phyloP scores from a whole-genome alignment of 2,113 vertebrate genomes.

The Bolborhynchus lineola region DNA sequence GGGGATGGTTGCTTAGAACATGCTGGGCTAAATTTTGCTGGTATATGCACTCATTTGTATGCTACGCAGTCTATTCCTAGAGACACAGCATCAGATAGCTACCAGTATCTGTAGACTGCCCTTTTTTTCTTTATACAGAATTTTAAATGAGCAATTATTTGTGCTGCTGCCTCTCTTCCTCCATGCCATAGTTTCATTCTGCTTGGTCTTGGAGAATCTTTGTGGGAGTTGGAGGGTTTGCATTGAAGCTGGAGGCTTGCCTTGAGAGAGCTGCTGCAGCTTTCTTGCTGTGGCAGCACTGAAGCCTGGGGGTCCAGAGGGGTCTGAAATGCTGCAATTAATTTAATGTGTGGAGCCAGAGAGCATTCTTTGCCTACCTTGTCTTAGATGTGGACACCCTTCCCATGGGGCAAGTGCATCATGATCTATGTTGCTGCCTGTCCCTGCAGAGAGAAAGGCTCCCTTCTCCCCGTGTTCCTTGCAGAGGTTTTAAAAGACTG shows the following conservation, averaged over 20 bases:
- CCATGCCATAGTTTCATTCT: background rate
- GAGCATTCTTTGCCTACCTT: background rate
- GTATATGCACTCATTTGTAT: background rate
- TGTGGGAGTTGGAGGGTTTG: background rate
- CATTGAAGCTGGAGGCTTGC: background rate
- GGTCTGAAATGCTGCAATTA: background rate
- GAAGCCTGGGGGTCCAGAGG: background rate
- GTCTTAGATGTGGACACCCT: background rate
- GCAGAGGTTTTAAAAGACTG: background rate
- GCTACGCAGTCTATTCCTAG: background rate
- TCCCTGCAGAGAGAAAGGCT: background rate
- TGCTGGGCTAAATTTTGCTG: background rate
- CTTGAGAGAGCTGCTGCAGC: background rate
- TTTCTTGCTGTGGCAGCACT: background rate
- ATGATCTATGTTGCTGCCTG: background rate
- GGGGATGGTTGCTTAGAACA: background rate
- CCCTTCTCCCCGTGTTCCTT: background rate
- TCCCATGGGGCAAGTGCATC: fast-evolving
- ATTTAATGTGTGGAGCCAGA: background rate
- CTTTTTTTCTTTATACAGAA: background rate
- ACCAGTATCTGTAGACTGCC: background rate
- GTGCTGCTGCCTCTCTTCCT: background rate
- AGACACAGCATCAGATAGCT: background rate
- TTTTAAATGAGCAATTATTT: background rate
- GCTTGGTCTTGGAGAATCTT: background rate